Evolutionary conservation across 2,888 invertebrate genomes (phyloP).

Genomic region (Leptothorax acervorum): DNA sequence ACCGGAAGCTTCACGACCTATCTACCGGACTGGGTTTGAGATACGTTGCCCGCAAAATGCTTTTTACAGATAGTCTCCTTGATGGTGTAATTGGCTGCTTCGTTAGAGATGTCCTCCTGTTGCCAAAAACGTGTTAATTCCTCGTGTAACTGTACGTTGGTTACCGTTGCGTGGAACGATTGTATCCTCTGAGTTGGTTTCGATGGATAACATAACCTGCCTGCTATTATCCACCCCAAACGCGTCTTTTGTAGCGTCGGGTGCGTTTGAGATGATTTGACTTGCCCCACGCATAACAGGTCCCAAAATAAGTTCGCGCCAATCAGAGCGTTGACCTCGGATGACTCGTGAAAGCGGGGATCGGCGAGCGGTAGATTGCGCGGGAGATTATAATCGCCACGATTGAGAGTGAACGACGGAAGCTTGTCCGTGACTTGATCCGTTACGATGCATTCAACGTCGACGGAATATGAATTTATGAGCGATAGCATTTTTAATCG

Average conservation of each 20-base stretch:
- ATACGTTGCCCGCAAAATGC: too few species aligned
- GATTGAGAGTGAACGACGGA: background rate
- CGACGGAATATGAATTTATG: background rate
- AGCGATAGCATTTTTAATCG: too few species aligned
- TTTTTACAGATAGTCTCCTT: too few species aligned
- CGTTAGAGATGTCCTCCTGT: too few species aligned
- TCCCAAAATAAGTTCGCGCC: background rate
- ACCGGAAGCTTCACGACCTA: too few species aligned
- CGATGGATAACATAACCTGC: too few species aligned
- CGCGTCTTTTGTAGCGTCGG: background rate
- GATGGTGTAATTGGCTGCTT: too few species aligned
- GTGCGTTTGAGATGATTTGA: background rate
- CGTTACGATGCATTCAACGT: background rate
- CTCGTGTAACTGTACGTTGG: too few species aligned
- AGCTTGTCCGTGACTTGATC: background rate
- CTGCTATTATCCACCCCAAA: background rate
- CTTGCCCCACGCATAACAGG: background rate
- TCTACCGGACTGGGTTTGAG: too few species aligned
- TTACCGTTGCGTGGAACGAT: too few species aligned
- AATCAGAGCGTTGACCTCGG: background rate
- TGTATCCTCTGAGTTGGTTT: too few species aligned
- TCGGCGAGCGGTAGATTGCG: background rate
- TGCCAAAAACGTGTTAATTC: too few species aligned
- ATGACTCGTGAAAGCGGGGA: background rate
- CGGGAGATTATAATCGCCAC: background rate